These are phyloP conservation scores for Probaryconus sp. DNA, from an alignment of 1,140 invertebrate genomes.

Conservation along the genomic window DNA sequence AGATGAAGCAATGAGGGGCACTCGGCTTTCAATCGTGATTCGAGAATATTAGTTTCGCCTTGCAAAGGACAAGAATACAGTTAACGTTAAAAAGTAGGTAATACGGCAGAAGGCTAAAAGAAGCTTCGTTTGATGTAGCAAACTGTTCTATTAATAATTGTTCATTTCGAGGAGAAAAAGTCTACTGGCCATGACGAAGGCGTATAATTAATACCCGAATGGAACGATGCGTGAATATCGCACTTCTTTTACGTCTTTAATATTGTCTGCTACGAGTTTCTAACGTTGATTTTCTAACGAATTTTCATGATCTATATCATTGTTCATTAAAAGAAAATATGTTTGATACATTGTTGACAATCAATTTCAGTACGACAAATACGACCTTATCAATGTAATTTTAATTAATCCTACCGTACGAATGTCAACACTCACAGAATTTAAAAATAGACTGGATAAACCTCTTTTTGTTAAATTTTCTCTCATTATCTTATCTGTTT, in stretches of 20 bases:
- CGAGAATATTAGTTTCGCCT: conserved; percentile 7
- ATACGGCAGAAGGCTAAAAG: neutral
- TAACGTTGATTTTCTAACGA: too few species aligned
- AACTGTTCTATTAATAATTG: neutral
- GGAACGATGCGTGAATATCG: conserved; percentile 23
- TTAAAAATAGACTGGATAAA: too few species aligned
- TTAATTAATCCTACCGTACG: too few species aligned
- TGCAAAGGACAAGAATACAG: conserved; percentile 18
- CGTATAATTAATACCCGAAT: conserved; percentile 29
- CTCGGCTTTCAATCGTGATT: conserved; percentile 27
- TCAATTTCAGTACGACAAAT: too few species aligned
- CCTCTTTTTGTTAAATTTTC: too few species aligned
- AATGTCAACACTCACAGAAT: too few species aligned
- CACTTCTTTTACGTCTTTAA: conserved; percentile 41
- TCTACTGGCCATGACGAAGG: neutral
- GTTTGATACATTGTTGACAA: too few species aligned
- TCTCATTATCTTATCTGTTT: too few species aligned
- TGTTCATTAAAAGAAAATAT: too few species aligned
- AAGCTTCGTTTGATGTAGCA: conserved; percentile 5
- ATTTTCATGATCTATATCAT: neutral
- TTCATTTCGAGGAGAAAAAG: conserved; percentile 5
- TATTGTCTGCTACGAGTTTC: too few species aligned
- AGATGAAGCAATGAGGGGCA: conserved; percentile 55
- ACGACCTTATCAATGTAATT: too few species aligned
- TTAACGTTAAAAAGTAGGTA: neutral